Percentiles rank a stretch among this genome's conserved stretches.
Conservation (phyloP, 2,797 vertebrate genomes). For the Sebastes variabilis region DNA sequence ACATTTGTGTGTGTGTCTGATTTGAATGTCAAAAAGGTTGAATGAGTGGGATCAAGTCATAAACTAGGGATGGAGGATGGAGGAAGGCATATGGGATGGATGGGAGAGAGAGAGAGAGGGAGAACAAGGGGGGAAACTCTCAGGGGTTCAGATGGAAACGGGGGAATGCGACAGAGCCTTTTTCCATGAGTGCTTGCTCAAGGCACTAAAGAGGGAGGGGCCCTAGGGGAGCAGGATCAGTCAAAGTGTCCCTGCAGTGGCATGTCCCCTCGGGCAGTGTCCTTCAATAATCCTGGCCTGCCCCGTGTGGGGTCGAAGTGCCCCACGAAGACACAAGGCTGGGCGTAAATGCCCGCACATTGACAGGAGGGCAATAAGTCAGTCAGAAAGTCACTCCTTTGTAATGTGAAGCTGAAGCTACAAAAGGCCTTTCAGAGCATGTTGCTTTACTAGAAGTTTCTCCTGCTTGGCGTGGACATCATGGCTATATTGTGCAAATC, state of each 20-base stretch:
- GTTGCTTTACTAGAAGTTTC: constrained; percentile 26
- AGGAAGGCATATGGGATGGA: constrained; percentile 10
- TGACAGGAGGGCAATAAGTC: constrained; percentile 51
- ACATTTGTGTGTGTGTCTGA: constrained; percentile 7
- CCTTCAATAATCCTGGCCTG: constrained; percentile 73
- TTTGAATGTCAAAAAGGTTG: constrained; percentile 26
- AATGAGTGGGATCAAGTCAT: constrained; percentile 21
- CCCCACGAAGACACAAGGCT: constrained; percentile 44
- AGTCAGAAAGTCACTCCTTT: constrained; percentile 31
- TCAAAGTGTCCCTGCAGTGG: constrained; percentile 67
- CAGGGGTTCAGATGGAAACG: constrained; percentile 64
- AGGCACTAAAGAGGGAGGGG: constrained; percentile 75
- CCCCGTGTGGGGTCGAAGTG: constrained; percentile 35
- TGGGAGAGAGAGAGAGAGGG: not conserved
- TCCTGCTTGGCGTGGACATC: constrained; percentile 18
- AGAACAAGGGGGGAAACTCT: constrained; percentile 36
- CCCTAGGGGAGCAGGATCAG: constrained; percentile 47
- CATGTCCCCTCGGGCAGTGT: constrained; percentile 68
- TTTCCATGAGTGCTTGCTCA: constrained; percentile 78
- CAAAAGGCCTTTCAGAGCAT: constrained; percentile 27
- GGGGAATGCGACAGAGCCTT: constrained; percentile 73
- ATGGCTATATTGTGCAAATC: constrained; percentile 49
- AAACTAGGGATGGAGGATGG: constrained; percentile 10
- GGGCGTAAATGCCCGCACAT: constrained; percentile 45
- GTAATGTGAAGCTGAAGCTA: constrained; percentile 41